Evolutionary conservation across 92 coral and sea anemone species (phyloP).

Genomic region (Palythoa grandiflora): DNA sequence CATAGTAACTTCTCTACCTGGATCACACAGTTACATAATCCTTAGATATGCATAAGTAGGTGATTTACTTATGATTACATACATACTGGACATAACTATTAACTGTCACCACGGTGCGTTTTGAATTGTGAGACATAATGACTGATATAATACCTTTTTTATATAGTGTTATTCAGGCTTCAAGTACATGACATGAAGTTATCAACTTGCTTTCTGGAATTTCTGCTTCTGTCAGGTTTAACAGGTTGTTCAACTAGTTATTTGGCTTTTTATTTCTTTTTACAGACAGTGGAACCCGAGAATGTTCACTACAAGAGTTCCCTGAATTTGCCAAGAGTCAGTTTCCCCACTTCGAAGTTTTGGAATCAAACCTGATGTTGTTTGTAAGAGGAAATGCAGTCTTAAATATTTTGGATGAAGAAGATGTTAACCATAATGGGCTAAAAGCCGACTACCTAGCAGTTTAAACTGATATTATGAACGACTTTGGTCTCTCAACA

Average conservation of each 20-base stretch:
- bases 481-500: not conserved
- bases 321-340: not conserved
- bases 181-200: no score
- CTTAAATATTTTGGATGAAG: not conserved
- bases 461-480: slow-evolving; percentile 10
- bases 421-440: slow-evolving; percentile 1
- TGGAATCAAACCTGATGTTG: slow-evolving; percentile 14
- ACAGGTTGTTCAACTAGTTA: not conserved
- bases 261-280: not conserved
- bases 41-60: no score
- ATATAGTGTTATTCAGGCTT: no score
- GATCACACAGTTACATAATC: no score
- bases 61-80: no score
- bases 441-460: not conserved
- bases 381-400: slow-evolving; percentile 9
- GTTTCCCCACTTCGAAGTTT: slow-evolving; percentile 2
- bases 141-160: no score
- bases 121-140: no score
- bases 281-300: not conserved
- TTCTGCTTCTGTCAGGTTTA: not conserved
- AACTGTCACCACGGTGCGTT: no score
- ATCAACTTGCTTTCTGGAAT: no score
- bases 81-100: no score
- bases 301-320: not conserved
- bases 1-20: no score